phyloP scores from a whole-genome alignment of 2,797 vertebrate genomes.

The Tinamus major region DNA sequence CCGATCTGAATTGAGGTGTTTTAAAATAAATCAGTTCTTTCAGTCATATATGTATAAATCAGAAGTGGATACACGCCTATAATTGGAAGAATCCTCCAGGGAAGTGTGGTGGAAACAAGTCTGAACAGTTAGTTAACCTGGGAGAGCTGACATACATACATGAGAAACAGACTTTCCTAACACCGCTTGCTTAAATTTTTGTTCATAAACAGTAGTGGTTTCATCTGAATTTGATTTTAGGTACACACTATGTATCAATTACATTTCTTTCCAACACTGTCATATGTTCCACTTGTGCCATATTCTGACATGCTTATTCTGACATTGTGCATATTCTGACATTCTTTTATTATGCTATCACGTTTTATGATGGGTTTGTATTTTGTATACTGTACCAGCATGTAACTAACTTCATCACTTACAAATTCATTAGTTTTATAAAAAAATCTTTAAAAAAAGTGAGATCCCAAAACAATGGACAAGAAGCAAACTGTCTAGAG shows the following conservation, averaged over 20 bases:
- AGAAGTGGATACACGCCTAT: constrained; percentile 15
- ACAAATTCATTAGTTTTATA: background rate
- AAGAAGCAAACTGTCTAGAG: background rate
- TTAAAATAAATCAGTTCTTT: constrained; percentile 12
- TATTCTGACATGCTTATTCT: background rate
- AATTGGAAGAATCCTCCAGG: constrained; percentile 16
- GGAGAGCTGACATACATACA: constrained; percentile 43
- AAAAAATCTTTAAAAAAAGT: background rate
- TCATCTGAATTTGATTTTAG: constrained; percentile 17
- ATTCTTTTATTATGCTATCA: background rate
- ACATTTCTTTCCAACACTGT: background rate
- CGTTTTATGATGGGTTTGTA: constrained; percentile 2
- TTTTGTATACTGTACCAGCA: background rate
- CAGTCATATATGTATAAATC: constrained; percentile 6
- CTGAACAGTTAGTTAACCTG: constrained; percentile 21
- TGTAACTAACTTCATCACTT: background rate
- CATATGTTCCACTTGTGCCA: background rate
- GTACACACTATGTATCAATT: background rate
- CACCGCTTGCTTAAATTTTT: background rate
- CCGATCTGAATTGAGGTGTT: background rate
- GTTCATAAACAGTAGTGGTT: background rate
- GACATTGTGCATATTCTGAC: too few species aligned
- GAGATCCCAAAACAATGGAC: background rate
- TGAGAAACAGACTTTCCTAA: constrained; percentile 41
- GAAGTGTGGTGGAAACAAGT: constrained; percentile 22